Base-by-base conservation (phyloP, 2,888 invertebrate genomes). In the Nephrotoma guestfalica region DNA sequence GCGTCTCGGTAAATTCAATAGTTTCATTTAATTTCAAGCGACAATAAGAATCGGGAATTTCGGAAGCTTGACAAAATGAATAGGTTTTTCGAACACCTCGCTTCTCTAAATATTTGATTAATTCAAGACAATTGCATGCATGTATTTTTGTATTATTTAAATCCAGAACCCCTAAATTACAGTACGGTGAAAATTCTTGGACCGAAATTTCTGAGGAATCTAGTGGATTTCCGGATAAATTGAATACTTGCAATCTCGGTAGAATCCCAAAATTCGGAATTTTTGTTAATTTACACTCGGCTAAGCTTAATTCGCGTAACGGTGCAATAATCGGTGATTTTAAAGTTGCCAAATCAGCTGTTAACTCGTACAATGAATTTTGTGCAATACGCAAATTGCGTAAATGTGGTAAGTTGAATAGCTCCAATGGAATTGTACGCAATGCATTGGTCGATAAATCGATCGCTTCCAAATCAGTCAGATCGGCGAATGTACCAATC, bases 151-250 rank as follows among this genome's bases (percentile, higher is more conserved):
- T 40, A 71, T 88, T 15, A 87, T 87, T 86, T 86, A 91, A 88
- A 88, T 94, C 93, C 4, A 94, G 91, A 71, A 90, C 90, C 86
- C 90, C 90, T 40, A 94, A 90, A 42, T 92, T 92, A 89, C 94
- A 94, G 90, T 93, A 93, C 0, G 91, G 90, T 0, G 94, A 93
- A 86, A 94, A 91, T 30, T 71, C 71, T 11, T 71, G 6, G 9
- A 4, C 18, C 30, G 71, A 71, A 9, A 30, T 11, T 85, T 93
- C 92, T 13, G 90, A 89, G 0, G 92, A 90, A 0, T 83, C 88
- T 42, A 94, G 90, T 0, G 90, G 89, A 88, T 94, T 94, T 41
- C 90, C 89, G 0, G 94, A 94, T 13, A 94, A 91, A 88, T 94
- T 94, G 87, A 94, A 92, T 42, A 91, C 89, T 1, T 89, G 86